Percentiles rank a stretch among this genome's conserved stretches.
phyloP scores from a whole-genome alignment of 2,113 vertebrate genomes.

The human (Homo sapiens) region DNA sequence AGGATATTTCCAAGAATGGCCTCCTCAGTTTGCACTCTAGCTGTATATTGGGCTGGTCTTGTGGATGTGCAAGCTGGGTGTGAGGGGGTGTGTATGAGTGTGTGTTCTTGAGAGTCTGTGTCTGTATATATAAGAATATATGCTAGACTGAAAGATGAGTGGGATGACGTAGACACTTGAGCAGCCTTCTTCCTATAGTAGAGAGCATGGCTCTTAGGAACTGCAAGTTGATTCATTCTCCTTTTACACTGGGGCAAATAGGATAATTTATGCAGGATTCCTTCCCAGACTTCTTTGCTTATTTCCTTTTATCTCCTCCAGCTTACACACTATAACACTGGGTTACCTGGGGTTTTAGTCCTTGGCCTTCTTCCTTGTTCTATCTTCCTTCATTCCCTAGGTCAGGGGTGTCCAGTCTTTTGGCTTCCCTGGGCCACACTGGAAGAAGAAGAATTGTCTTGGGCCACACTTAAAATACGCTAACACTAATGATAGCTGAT shows the following conservation, averaged over 20 bases:
- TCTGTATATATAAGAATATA: not conserved
- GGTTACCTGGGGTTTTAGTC: not conserved
- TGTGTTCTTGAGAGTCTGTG: not conserved
- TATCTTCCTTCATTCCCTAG: not conserved
- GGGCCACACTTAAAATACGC: too few relatives aligned
- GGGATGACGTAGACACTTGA: not conserved
- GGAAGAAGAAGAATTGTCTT: too few relatives aligned
- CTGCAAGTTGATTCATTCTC: not conserved
- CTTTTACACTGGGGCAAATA: not conserved
- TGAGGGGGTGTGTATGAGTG: not conserved
- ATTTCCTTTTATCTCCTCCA: not conserved
- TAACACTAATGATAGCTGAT: too few relatives aligned
- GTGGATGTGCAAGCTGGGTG: not conserved
- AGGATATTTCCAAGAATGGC: too few relatives aligned
- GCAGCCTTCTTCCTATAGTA: not conserved
- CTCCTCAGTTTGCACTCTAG: not conserved
- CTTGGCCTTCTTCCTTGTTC: not conserved
- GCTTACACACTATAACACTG: not conserved
- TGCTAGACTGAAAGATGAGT: not conserved
- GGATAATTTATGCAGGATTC: not conserved
- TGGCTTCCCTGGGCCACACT: too few relatives aligned
- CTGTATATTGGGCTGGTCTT: not conserved
- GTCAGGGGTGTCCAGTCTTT: too few relatives aligned
- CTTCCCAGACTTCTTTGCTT: not conserved
- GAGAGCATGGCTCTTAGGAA: not conserved